Percentiles rank a stretch among this genome's conserved stretches.
Conservation (phyloP, 64 coral and sea anemone genomes). For the Pocillopora damicornis region DNA sequence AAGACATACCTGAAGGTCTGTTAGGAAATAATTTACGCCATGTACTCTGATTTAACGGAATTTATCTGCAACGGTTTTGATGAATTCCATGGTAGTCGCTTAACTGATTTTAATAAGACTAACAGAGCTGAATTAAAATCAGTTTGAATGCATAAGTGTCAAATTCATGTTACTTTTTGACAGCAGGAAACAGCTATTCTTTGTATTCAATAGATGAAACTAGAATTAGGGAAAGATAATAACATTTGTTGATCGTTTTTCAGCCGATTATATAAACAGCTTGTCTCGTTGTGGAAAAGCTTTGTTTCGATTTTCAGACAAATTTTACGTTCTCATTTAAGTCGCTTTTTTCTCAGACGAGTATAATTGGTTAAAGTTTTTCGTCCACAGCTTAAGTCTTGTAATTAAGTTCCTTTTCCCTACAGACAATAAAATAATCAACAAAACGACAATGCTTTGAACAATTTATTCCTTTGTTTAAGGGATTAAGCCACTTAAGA, state of each 20-base stretch:
- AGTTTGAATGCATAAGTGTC: slow-evolving; percentile 16
- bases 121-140: slow-evolving; percentile 6
- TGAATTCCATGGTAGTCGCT: neutral
- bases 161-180: slow-evolving; percentile 1
- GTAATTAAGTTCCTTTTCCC: neutral
- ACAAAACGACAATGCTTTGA: neutral
- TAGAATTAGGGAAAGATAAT: slow-evolving; percentile 1
- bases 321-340: neutral
- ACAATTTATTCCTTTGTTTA: neutral
- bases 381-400: neutral
- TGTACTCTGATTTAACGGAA: neutral
- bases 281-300: neutral
- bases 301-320: neutral
- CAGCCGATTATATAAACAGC: neutral
- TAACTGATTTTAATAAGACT: neutral
- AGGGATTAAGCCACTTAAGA: slow-evolving; percentile 15
- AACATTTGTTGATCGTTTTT: neutral
- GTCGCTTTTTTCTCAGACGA: too few species aligned
- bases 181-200: slow-evolving; percentile 7
- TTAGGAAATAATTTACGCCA: neutral
- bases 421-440: neutral
- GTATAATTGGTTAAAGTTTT: too few species aligned
- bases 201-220: slow-evolving; percentile 2
- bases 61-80: neutral
- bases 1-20: neutral